These are phyloP conservation scores for Meteorus sp. DNA, from an alignment of 1,140 invertebrate species.

Conservation along the genomic window DNA sequence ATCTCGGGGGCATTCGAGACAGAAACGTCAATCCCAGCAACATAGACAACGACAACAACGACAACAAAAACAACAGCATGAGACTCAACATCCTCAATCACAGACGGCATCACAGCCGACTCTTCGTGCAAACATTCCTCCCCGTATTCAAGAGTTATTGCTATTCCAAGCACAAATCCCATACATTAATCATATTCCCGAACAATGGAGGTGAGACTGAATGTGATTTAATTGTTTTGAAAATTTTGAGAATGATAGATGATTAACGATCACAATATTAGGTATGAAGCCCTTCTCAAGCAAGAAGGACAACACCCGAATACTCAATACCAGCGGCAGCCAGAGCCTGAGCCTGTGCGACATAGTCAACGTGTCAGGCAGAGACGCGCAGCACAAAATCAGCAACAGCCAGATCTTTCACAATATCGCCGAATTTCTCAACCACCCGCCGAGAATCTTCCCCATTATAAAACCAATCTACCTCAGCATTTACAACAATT, in stretches of 20 bases:
- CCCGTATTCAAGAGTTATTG: conserved; percentile 42
- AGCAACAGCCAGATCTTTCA: conserved; percentile 27
- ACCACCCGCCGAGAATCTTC: conserved; percentile 38
- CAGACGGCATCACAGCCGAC: conserved; percentile 39
- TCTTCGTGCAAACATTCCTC: conserved; percentile 48
- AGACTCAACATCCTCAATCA: conserved; percentile 29
- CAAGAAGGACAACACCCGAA: conserved; percentile 32
- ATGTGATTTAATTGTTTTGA: neutral
- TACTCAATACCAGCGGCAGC: conserved; percentile 24
- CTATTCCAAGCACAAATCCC: conserved; percentile 53
- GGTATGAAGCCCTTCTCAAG: conserved; percentile 41
- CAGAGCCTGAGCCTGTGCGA: neutral
- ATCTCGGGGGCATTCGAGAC: conserved; percentile 19
- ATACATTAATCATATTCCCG: conserved; percentile 53
- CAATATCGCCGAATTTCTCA: conserved; percentile 40
- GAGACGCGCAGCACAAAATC: conserved; percentile 20
- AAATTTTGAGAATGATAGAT: neutral
- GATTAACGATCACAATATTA: conserved; percentile 20
- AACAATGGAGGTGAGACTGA: conserved; percentile 46
- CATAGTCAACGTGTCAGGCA: conserved; percentile 22
- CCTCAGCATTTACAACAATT: conserved; percentile 44
- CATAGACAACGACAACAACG: conserved; percentile 9
- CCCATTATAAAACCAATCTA: conserved; percentile 49
- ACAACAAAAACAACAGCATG: conserved; percentile 17
- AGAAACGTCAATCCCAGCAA: conserved; percentile 21